Percentiles rank a stretch among this genome's conserved stretches.
phyloP scores from a whole-genome alignment of 30 jellyfish, hydroid and myxozoan genomes.

The Morbakka virulenta region DNA sequence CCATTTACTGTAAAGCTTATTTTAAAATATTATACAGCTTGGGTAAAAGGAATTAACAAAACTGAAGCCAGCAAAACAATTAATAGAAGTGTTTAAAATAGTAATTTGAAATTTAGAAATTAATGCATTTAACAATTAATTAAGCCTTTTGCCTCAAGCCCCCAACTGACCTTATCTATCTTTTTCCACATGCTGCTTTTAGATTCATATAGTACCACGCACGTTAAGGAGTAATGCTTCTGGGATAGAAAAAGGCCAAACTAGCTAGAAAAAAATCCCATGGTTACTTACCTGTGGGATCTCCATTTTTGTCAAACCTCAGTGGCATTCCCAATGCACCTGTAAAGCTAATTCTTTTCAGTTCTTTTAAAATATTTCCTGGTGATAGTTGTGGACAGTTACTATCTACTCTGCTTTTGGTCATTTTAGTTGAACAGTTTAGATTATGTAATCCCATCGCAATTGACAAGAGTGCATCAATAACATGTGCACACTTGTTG shows the following conservation, averaged over 20 bases:
- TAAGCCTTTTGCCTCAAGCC: no score
- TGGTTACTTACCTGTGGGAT: conserved; percentile 40
- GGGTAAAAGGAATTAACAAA: no score
- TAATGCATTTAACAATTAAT: no score
- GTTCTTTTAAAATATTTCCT: not conserved
- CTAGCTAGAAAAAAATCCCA: not conserved
- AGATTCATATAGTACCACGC: no score
- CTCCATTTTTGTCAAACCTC: conserved; percentile 67
- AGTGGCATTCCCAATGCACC: conserved; percentile 59
- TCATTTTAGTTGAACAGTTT: conserved; percentile 19
- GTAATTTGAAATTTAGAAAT: no score
- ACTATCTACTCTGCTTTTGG: not conserved
- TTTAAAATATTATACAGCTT: no score
- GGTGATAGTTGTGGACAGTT: not conserved
- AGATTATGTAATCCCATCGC: conserved; percentile 59
- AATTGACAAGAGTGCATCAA: conserved; percentile 58
- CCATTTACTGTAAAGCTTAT: no score
- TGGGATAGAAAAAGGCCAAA: not conserved
- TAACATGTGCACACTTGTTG: conserved; percentile 54
- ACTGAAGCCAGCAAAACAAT: no score
- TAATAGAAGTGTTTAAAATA: no score
- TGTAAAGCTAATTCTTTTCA: conserved; percentile 33
- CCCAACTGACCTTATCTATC: no score
- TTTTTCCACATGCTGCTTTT: no score
- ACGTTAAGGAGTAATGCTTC: no score